phyloP scores from a whole-genome alignment of 2,888 invertebrate genomes.

The Tetragnatha montana region DNA sequence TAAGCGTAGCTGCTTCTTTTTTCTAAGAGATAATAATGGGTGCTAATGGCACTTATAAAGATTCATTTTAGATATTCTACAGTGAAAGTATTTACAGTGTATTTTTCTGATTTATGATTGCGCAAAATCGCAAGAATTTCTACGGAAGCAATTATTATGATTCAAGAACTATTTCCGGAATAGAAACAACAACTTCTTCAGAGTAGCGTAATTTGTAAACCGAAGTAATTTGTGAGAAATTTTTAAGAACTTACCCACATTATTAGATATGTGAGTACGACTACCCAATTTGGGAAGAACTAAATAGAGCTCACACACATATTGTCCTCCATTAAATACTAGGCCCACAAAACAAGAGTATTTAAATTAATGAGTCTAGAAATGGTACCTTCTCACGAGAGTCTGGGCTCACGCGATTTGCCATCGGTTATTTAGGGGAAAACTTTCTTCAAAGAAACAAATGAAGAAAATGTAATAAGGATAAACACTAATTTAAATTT shows the following conservation, averaged over 20 bases:
- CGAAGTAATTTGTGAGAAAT: background rate
- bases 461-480: slow-evolving; percentile 6
- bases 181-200: background rate
- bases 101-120: no score
- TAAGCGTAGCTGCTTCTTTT: no score
- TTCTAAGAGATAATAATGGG: no score
- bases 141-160: no score
- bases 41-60: no score
- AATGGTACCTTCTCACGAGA: slow-evolving; percentile 13
- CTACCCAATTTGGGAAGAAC: background rate
- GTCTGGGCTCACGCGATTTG: slow-evolving; percentile 8
- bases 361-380: slow-evolving; percentile 23
- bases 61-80: no score
- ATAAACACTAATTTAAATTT: background rate
- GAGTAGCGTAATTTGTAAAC: background rate
- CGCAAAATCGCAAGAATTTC: no score
- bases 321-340: slow-evolving; percentile 3
- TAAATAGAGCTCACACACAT: background rate
- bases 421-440: slow-evolving; percentile 3
- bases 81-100: no score
- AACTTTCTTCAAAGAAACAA: background rate
- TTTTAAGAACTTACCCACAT: background rate
- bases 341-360: slow-evolving; percentile 17
- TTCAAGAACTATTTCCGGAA: background rate
- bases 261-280: background rate